Conservation (phyloP, 2,797 vertebrate species). For the Spea hammondii region DNA sequence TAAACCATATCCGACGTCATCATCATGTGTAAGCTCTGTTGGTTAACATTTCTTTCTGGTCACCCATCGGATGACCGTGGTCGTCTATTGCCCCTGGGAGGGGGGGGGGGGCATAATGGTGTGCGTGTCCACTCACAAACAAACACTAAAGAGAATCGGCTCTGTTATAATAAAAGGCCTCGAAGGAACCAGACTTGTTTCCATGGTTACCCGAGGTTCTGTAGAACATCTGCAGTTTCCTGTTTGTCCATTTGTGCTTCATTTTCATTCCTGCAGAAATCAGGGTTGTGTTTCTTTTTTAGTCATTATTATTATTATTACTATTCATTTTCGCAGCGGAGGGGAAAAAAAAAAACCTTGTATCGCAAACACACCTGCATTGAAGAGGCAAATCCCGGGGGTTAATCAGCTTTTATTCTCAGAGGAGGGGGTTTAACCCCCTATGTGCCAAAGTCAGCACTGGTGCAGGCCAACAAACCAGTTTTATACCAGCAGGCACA, state of each 20-base stretch:
- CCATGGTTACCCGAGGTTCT: conserved; percentile 21
- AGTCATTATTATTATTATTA: too few species aligned
- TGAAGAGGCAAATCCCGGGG: not conserved
- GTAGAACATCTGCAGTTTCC: conserved; percentile 9
- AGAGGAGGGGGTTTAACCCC: too few species aligned
- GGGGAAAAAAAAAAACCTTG: too few species aligned
- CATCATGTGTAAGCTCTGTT: too few species aligned
- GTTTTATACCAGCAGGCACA: too few species aligned
- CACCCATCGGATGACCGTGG: not conserved
- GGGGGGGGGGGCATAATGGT: not conserved
- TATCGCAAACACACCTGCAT: not conserved
- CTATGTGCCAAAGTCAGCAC: too few species aligned
- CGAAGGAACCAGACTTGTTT: not conserved
- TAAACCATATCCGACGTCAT: too few species aligned
- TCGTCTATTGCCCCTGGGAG: not conserved
- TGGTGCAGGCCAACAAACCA: too few species aligned
- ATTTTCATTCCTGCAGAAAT: conserved; percentile 29
- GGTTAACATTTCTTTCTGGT: too few species aligned
- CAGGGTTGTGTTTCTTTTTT: not conserved
- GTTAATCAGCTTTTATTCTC: not conserved
- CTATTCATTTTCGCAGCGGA: too few species aligned
- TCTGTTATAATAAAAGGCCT: conserved; percentile 36
- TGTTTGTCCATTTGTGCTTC: conserved; percentile 8
- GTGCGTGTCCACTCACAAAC: conserved; percentile 5
- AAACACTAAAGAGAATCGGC: conserved; percentile 33